Evolutionary conservation across 2,797 vertebrate species (phyloP).

Genomic region (Ctenopoma kingsleyae): DNA sequence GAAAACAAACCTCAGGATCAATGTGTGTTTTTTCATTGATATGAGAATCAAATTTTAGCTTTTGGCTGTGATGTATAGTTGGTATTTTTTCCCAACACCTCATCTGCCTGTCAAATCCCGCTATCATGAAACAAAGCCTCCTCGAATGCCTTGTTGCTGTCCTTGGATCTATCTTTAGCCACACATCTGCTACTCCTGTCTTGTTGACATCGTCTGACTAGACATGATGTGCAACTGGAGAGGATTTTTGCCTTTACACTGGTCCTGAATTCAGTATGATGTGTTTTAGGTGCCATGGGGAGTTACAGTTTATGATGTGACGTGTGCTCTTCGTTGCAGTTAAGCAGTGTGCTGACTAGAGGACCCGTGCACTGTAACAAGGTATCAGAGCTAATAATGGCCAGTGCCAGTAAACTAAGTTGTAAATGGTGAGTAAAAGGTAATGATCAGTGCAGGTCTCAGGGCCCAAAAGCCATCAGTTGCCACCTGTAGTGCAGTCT

Average conservation of each 20-base stretch:
- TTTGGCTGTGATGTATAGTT: slow-evolving; percentile 48
- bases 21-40: slow-evolving; percentile 42
- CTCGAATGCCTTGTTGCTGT: slow-evolving; percentile 58
- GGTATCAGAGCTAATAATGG: slow-evolving; percentile 56
- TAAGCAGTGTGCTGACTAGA: slow-evolving; percentile 29
- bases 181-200: slow-evolving; percentile 69
- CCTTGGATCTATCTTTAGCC: slow-evolving; percentile 82
- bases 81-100: slow-evolving; percentile 62
- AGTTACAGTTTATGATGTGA: slow-evolving; percentile 14
- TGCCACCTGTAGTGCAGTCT: slow-evolving; percentile 72
- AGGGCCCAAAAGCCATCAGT: slow-evolving; percentile 67
- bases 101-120: slow-evolving; percentile 75
- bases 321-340: slow-evolving; percentile 27
- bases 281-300: slow-evolving; percentile 20
- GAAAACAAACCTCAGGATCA: slow-evolving; percentile 43
- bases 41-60: slow-evolving; percentile 42
- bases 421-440: slow-evolving; percentile 74
- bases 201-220: slow-evolving; percentile 77
- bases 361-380: slow-evolving; percentile 45
- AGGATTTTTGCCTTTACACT: slow-evolving; percentile 66
- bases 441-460: slow-evolving; percentile 73
- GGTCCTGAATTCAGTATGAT: slow-evolving; percentile 39
- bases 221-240: slow-evolving; percentile 78
- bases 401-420: slow-evolving; percentile 59
- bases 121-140: slow-evolving; percentile 76